These are phyloP conservation scores for Cryptocheilus praepositus DNA, from an alignment of 2,888 invertebrate species.

Conservation along the genomic window DNA sequence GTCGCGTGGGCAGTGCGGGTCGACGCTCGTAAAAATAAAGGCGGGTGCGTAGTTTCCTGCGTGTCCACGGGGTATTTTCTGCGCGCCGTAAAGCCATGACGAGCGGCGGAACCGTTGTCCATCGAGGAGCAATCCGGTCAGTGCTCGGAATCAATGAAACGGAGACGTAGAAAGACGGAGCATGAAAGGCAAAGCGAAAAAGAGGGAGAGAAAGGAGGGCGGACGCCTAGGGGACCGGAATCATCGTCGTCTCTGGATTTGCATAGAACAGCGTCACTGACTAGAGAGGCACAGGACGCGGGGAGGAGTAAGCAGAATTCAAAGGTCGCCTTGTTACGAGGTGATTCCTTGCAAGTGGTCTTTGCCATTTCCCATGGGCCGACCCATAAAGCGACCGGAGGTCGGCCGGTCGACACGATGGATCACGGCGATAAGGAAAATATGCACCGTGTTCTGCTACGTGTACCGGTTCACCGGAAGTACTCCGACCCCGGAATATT, in stretches of 20 bases:
- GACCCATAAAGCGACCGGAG: slow-evolving; percentile 61
- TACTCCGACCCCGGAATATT: slow-evolving; percentile 41
- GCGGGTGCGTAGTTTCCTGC: too few species aligned
- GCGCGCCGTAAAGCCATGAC: too few species aligned
- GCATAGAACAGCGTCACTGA: slow-evolving; percentile 52
- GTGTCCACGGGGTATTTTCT: too few species aligned
- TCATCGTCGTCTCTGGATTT: slow-evolving; percentile 31
- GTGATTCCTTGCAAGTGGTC: slow-evolving; percentile 61
- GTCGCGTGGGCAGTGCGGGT: too few species aligned
- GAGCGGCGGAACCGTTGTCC: too few species aligned
- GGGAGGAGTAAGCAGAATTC: slow-evolving; percentile 44
- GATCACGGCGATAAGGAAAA: slow-evolving; percentile 65
- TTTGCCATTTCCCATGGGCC: slow-evolving; percentile 68
- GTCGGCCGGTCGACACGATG: slow-evolving; percentile 60
- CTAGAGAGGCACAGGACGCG: too few species aligned
- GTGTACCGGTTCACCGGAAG: slow-evolving; percentile 54
- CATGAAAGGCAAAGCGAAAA: not conserved
- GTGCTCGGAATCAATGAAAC: slow-evolving; percentile 28
- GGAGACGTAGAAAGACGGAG: slow-evolving; percentile 1
- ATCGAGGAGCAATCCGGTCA: not conserved
- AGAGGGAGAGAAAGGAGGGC: slow-evolving; percentile 41
- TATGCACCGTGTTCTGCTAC: slow-evolving; percentile 59
- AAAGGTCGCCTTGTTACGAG: slow-evolving; percentile 60
- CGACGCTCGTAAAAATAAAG: slow-evolving; percentile 1
- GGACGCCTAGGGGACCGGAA: slow-evolving; percentile 20